Conservation (phyloP, 2,797 vertebrate genomes). For the Netta rufina region DNA sequence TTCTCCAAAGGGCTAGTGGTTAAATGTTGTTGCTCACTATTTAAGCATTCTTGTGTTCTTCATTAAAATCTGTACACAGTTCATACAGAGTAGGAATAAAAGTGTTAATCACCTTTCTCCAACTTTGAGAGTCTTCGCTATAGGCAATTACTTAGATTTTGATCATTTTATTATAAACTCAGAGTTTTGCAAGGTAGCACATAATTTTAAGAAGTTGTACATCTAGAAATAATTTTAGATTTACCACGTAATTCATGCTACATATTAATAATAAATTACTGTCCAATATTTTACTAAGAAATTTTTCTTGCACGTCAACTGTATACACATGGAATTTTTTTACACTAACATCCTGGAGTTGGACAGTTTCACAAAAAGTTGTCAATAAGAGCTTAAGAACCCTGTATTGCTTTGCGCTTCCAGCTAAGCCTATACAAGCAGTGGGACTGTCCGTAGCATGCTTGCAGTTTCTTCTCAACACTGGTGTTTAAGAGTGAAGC, state of each 20-base stretch:
- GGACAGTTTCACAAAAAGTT: not conserved
- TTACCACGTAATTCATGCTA: fast-evolving
- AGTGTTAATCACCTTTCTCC: not conserved
- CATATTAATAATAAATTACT: not conserved
- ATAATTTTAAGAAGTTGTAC: not conserved
- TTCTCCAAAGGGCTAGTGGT: not conserved
- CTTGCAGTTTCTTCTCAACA: not conserved
- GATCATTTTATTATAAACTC: not conserved
- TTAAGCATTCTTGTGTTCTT: not conserved
- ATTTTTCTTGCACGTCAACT: not conserved
- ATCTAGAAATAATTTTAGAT: not conserved
- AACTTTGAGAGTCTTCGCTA: not conserved
- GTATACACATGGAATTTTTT: not conserved
- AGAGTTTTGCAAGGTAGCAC: not conserved
- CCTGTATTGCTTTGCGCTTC: not conserved
- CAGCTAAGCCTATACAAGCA: not conserved
- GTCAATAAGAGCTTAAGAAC: not conserved
- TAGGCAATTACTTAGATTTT: not conserved
- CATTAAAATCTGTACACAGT: not conserved
- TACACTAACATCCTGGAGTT: not conserved
- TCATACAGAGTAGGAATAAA: not conserved
- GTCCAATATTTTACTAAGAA: not conserved
- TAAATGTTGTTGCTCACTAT: not conserved
- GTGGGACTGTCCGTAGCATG: not conserved
- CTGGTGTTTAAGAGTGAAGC: not conserved